phyloP scores from a whole-genome alignment of 2,113 vertebrate genomes.

The Benitochromis conjunctus region DNA sequence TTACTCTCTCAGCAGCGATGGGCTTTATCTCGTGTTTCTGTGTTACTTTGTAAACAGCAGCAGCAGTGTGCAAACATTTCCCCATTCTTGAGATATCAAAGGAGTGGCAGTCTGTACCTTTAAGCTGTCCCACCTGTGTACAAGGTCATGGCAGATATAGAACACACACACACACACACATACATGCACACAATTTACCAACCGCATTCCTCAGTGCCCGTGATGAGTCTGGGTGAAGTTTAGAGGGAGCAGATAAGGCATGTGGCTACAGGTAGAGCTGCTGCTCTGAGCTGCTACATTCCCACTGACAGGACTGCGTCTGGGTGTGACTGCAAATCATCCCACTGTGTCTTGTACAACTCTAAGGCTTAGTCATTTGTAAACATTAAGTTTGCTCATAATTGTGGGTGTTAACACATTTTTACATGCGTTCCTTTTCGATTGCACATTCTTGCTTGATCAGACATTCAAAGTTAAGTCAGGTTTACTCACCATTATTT shows the following conservation, averaged over 20 bases:
- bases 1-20: background rate
- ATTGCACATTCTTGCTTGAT: background rate
- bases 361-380: background rate
- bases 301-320: background rate
- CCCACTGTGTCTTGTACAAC: background rate
- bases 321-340: slow-evolving; percentile 8
- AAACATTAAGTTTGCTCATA: background rate
- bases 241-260: slow-evolving; percentile 12
- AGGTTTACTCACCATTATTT: background rate
- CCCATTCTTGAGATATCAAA: slow-evolving; percentile 35
- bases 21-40: slow-evolving; percentile 35
- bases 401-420: background rate
- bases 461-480: background rate
- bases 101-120: background rate
- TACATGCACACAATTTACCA: background rate
- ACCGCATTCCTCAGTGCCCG: slow-evolving; percentile 26
- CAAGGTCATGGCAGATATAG: slow-evolving; percentile 8
- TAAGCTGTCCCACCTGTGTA: slow-evolving; percentile 33
- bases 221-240: slow-evolving; percentile 8
- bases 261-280: slow-evolving; percentile 51
- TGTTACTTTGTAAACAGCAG: slow-evolving; percentile 16
- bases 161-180: background rate
- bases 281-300: background rate
- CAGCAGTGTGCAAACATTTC: slow-evolving; percentile 58
- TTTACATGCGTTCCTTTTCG: background rate